These are phyloP conservation scores for Saxicola maurus DNA, from an alignment of 2,797 vertebrate species.

Conservation along the genomic window DNA sequence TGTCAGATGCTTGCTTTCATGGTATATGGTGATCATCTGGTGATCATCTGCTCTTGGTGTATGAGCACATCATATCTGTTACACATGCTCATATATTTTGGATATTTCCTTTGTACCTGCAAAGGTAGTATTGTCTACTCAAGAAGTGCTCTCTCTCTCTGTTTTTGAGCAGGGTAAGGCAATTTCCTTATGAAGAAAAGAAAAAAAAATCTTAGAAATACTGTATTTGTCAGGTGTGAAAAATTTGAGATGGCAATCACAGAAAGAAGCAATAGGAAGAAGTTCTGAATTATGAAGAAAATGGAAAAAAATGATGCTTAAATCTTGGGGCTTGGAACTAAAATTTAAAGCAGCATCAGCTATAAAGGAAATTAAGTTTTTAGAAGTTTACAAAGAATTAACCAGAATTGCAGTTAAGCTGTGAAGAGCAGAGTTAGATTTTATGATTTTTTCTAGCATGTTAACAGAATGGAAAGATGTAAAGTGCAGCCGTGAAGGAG, in stretches of 20 bases:
- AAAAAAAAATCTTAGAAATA: neutral
- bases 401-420: neutral
- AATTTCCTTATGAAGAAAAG: neutral
- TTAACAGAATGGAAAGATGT: neutral
- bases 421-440: neutral
- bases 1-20: neutral
- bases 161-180: neutral
- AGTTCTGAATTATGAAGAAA: neutral
- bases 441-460: neutral
- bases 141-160: neutral
- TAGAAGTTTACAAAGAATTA: neutral
- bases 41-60: neutral
- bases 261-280: neutral
- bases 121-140: neutral
- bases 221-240: neutral
- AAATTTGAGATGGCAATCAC: neutral
- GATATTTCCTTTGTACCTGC: neutral
- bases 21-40: neutral
- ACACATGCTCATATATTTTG: neutral
- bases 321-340: neutral
- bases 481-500: neutral
- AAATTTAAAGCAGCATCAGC: neutral
- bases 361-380: neutral
- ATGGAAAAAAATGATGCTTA: neutral
- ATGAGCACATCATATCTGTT: neutral